Conservation (phyloP, 2,797 vertebrate species). For the Rallus crepitans region DNA sequence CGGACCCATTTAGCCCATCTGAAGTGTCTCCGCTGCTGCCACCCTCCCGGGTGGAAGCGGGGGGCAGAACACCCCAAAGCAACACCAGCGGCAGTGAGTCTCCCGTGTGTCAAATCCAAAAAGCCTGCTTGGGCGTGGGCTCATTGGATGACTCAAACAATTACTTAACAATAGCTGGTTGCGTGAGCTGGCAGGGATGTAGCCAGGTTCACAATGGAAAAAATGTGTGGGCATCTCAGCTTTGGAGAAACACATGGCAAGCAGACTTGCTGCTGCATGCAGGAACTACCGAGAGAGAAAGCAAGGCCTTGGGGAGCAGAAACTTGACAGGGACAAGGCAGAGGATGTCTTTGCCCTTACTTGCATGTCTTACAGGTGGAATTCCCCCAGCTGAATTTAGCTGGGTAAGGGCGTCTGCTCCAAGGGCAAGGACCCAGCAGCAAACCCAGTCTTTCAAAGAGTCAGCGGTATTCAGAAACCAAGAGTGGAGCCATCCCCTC, state of each 20-base stretch:
- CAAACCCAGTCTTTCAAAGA: background rate
- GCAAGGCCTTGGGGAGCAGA: constrained; percentile 65
- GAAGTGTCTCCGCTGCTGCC: background rate
- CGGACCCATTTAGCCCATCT: background rate
- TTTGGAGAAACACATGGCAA: constrained; percentile 4
- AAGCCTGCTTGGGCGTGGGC: constrained; percentile 56
- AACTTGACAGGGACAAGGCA: constrained; percentile 64
- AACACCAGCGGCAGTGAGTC: background rate
- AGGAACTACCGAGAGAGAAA: constrained; percentile 63
- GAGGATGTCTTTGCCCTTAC: constrained; percentile 61
- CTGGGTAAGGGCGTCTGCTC: constrained; percentile 44
- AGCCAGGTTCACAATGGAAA: constrained; percentile 70
- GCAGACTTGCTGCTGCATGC: constrained; percentile 52
- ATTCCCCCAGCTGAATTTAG: constrained; percentile 61
- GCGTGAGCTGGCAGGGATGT: constrained; percentile 55
- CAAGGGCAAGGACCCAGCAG: constrained; percentile 5
- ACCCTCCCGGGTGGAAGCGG: background rate
- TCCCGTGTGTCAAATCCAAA: constrained; percentile 5
- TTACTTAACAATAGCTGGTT: constrained; percentile 65
- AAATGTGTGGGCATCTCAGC: constrained; percentile 64
- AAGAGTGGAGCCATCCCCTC: background rate
- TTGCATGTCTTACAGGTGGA: constrained; percentile 65
- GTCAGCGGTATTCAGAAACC: background rate
- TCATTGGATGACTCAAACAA: constrained; percentile 60
- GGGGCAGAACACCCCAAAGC: constrained; percentile 17